Base-by-base conservation (phyloP, 1,140 invertebrate genomes). In the Drosophila ercepeae region DNA sequence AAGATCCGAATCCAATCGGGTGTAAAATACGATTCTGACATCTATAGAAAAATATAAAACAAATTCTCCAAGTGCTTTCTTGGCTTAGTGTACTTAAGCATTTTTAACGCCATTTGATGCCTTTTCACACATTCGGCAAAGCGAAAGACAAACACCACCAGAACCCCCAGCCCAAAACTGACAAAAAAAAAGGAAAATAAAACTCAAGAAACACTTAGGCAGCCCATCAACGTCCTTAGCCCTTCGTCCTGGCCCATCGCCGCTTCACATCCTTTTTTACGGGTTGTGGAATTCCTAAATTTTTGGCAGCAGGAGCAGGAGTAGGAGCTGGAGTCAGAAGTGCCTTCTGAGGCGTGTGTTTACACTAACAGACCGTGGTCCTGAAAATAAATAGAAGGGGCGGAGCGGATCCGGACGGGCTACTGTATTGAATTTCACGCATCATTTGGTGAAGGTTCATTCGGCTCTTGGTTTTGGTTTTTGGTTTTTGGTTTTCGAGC, bases 21-120 rank as follows among this genome's bases (percentile, higher is more conserved):
- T n/a, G n/a, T n/a, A n/a, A n/a, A n/a, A n/a, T n/a, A n/a, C n/a
- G n/a, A n/a, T n/a, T n/a, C n/a, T n/a, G n/a, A n/a, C n/a, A n/a
- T n/a, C n/a, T n/a, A n/a, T n/a, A n/a, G n/a, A n/a, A n/a, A n/a
- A n/a, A n/a, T n/a, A n/a, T n/a, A n/a, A n/a, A n/a, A n/a, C n/a
- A n/a, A n/a, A n/a, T 64, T 64, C 23, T 59, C 7, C 11, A 9
- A 54, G 67, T 55, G 54, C 8, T 25, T 44, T 34, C 45, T 51
- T 64, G 57, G 54, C 39, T 60, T 65, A 39, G 51, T 86, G 73
- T 84, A 77, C 82, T 86, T 86, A 86, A 86, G 68, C 73, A 77
- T 86, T 86, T 86, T 86, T 86, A 86, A 86, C 82, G 82, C 82
- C 82, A 86, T 88, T 86, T 86, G 82, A 86, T 86, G 82, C 82